A percentile compares a stretch with the other conserved stretches of the same genome.
Evolutionary conservation across 2,888 invertebrate genomes (phyloP).

Genomic region (Cremastobaeus sp.): DNA sequence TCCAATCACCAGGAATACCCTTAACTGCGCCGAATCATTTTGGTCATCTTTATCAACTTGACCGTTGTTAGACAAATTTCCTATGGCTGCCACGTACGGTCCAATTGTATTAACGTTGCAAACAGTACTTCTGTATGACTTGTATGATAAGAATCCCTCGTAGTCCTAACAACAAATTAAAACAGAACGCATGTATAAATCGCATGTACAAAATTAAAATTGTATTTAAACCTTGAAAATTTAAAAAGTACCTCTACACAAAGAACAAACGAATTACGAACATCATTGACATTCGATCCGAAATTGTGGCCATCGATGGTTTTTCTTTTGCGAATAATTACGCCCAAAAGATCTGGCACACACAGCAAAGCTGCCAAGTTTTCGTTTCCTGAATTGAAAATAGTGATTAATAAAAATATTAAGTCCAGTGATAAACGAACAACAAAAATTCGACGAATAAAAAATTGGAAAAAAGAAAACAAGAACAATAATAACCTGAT

Average conservation of each 20-base stretch:
- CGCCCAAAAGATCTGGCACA: conserved; percentile 3
- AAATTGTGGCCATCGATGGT: neutral
- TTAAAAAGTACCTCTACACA: neutral
- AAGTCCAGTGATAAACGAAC: neutral
- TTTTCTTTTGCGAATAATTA: conserved; percentile 20
- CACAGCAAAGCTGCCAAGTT: conserved; percentile 1
- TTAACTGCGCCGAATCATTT: neutral
- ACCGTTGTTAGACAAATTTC: neutral
- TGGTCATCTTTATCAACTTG: neutral
- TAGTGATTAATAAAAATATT: neutral
- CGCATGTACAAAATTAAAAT: neutral
- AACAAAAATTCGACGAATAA: neutral
- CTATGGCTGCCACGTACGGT: neutral
- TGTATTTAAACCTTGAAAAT: neutral
- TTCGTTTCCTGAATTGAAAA: neutral
- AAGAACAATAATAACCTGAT: conserved; percentile 6
- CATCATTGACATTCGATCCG: neutral
- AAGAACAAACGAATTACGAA: neutral
- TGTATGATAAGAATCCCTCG: neutral
- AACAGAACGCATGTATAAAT: neutral
- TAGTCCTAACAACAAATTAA: neutral
- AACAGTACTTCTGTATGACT: neutral
- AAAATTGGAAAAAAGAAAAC: neutral
- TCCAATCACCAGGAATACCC: neutral
- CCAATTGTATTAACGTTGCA: neutral